Base-by-base conservation (phyloP, 2,797 vertebrate species). In the Cynodonichthys magdalenae region DNA sequence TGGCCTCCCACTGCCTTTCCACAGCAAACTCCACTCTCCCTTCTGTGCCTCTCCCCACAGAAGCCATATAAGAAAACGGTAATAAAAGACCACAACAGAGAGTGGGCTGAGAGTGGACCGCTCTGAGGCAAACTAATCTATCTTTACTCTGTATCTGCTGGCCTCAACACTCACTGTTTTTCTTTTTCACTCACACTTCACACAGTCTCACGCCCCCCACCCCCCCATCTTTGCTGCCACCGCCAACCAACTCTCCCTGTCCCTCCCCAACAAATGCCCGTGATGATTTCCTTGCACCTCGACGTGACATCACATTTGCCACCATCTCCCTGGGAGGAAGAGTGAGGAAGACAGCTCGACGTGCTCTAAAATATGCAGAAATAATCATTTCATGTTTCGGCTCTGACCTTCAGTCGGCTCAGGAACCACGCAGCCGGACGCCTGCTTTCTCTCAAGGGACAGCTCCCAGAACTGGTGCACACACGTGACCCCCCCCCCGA, bases 111-210 rank as follows among this genome's bases (percentile, higher is more conserved):
- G 72, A 87, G 86, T 75, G 77, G 71, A 89, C 86, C 55, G 79
- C 87, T 82, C 76, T 71, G 70, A 84, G 86, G 85, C 82, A 84
- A 87, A 86, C 84, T 88, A 87, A 89, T 87, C 83, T 82, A 84
- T 87, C 87, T 87, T 85, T 85, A 83, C 81, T 83, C 69, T 65
- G 68, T 84, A 81, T 87, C 82, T 79, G 62, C 78, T 62, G 69
- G 80, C 70, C 69, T 71, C 77, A 47, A 80, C 80, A 61, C 81
- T 85, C 67, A 44, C 73, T 71, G 75, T 84, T 84, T 83, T 82
- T 65, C 71, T 73, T 81, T 39, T 77, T 62, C 70, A 36, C 74
- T 82, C 82, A 62, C 80, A 73, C 49, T 81, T 76, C 57, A 68
- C 70, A 79, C 56, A 57, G 27, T 65, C 61, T 34, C 70, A 9